Evolutionary conservation across 2,888 invertebrate species (phyloP).

Genomic region (Bimastos eiseni): DNA sequence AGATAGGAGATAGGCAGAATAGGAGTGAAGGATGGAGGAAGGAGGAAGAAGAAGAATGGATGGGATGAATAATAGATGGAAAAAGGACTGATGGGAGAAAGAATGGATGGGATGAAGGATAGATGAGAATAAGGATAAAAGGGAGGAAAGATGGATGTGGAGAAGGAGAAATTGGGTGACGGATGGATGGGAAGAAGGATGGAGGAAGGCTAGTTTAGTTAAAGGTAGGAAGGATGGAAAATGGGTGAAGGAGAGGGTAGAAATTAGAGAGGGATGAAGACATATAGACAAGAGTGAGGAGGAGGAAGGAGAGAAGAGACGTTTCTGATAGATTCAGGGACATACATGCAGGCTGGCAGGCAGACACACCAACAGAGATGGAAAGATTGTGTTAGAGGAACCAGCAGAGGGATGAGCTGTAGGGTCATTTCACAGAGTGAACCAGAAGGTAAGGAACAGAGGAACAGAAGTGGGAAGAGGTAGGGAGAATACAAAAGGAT

Average conservation of each 20-base stretch:
- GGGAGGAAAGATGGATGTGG: too few relatives aligned
- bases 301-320: background rate
- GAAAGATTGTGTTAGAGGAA: background rate
- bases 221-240: background rate
- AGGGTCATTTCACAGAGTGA: background rate
- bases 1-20: too few relatives aligned
- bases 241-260: background rate
- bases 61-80: too few relatives aligned
- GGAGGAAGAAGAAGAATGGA: too few relatives aligned
- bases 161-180: too few relatives aligned
- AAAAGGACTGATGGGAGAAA: too few relatives aligned
- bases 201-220: background rate
- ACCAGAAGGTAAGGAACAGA: background rate
- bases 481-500: background rate
- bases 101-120: too few relatives aligned
- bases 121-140: too few relatives aligned
- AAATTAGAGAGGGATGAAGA: background rate
- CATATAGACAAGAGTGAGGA: background rate
- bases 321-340: background rate
- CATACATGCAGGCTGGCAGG: background rate
- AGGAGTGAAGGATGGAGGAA: too few relatives aligned
- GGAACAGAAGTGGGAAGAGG: background rate
- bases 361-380: background rate
- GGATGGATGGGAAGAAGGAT: background rate
- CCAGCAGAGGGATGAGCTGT: background rate